These are phyloP conservation scores for Rhopalosiphum nymphaeae DNA, from an alignment of 2,888 invertebrate species.

Conservation along the genomic window DNA sequence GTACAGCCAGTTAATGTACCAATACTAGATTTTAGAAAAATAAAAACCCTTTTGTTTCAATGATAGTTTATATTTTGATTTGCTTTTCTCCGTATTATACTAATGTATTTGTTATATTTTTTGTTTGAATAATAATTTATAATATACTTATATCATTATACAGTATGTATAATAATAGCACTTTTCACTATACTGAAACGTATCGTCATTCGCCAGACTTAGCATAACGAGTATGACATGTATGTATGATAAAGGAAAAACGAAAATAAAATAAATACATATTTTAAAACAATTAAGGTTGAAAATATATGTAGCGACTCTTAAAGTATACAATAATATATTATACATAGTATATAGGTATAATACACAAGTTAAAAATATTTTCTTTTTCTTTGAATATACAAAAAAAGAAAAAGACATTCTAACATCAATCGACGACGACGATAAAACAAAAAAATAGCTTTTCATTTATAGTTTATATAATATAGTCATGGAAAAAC, in stretches of 20 bases:
- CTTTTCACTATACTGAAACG: constrained; percentile 7
- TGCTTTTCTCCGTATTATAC: constrained; percentile 10
- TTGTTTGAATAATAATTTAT: background rate
- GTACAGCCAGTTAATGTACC: background rate
- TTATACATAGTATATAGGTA: constrained; percentile 13
- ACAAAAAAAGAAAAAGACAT: constrained; percentile 19
- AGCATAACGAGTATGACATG: background rate
- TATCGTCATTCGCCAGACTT: constrained; percentile 18
- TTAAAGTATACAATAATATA: constrained; percentile 34
- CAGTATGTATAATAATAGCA: background rate
- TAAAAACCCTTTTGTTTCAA: constrained; percentile 21
- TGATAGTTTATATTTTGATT: constrained; percentile 24
- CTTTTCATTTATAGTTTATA: constrained; percentile 28
- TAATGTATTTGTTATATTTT: background rate
- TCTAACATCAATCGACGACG: constrained; percentile 11
- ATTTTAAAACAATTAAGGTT: constrained; percentile 45
- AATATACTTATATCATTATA: background rate
- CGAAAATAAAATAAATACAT: constrained; percentile 19
- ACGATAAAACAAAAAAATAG: constrained; percentile 28
- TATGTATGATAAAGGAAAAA: background rate
- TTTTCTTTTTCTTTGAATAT: constrained; percentile 48
- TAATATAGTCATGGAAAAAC: constrained; percentile 41
- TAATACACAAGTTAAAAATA: constrained; percentile 47
- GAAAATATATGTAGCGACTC: constrained; percentile 52
- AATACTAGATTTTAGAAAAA: background rate